Percentiles rank a stretch among this genome's conserved stretches.
phyloP scores from a whole-genome alignment of 2,113 vertebrate species.

The Marcusenius ussheri region DNA sequence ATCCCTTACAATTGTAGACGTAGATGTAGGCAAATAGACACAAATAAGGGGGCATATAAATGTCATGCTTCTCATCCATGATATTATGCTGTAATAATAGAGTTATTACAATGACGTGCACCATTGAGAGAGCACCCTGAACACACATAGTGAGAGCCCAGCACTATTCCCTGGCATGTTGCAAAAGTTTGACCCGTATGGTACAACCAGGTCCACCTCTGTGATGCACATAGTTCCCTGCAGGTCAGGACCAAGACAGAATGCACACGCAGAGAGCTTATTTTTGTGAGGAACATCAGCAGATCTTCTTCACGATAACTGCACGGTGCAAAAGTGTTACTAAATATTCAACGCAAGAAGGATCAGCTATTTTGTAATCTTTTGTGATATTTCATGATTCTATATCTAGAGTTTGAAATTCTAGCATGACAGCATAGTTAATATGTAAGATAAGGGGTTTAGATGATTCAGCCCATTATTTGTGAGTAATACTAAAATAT shows the following conservation, averaged over 20 bases:
- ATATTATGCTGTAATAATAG: neutral
- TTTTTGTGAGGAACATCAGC: neutral
- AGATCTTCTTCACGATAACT: neutral
- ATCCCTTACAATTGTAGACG: neutral
- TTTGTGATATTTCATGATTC: neutral
- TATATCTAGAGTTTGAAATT: neutral
- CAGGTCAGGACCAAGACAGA: neutral
- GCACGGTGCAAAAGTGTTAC: neutral
- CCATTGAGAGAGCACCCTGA: neutral
- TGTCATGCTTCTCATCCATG: neutral
- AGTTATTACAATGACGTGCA: neutral
- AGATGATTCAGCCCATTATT: neutral
- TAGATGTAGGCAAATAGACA: neutral
- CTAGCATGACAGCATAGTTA: neutral
- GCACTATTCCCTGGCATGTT: neutral
- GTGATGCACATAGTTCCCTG: neutral
- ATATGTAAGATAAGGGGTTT: neutral
- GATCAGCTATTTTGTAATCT: neutral
- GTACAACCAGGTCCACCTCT: neutral
- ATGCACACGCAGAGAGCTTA: neutral
- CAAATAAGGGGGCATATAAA: neutral
- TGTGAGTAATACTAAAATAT: neutral
- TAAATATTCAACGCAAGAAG: neutral
- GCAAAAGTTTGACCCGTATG: neutral
- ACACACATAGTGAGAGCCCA: neutral